phyloP scores from a whole-genome alignment of 37 sponge, comb jelly and placozoan species.

The Haliclona indistincta region DNA sequence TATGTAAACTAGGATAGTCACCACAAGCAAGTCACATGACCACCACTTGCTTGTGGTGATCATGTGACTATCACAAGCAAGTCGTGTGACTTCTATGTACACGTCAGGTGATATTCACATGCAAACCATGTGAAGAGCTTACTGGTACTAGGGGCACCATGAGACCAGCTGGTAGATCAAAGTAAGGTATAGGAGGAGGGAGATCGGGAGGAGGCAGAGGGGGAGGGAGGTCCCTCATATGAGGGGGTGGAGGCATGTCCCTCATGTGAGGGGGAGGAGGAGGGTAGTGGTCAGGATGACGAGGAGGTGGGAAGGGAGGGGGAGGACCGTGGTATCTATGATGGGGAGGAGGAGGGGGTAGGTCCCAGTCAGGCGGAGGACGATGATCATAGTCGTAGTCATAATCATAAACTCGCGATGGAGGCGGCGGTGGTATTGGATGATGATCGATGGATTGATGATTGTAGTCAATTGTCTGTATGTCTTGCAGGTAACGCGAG shows the following conservation, averaged over 20 bases:
- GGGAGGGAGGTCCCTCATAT: not conserved
- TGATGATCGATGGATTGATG: constrained; percentile 1
- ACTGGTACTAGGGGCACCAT: constrained; percentile 86
- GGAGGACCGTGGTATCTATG: constrained; percentile 9
- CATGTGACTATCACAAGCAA: no score
- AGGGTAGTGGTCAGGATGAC: constrained; percentile 9
- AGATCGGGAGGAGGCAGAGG: constrained; percentile 43
- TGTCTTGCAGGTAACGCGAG: not conserved
- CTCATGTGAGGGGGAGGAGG: not conserved
- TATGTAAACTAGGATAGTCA: no score
- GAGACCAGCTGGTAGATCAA: constrained; percentile 97
- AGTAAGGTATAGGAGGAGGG: constrained; percentile 83
- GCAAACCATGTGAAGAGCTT: constrained; percentile 9
- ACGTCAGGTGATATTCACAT: no score
- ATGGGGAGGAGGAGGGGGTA: constrained; percentile 19
- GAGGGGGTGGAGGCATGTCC: constrained; percentile 4
- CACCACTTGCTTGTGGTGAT: no score
- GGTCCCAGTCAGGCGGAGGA: not conserved
- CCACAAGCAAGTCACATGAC: no score
- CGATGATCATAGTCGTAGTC: no score
- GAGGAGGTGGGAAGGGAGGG: constrained; percentile 12
- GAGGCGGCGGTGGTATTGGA: not conserved
- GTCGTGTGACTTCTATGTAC: no score
- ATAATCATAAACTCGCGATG: no score
- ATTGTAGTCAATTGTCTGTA: constrained; percentile 8